phyloP scores from a whole-genome alignment of 2,113 vertebrate species.

The Sylvia atricapilla region DNA sequence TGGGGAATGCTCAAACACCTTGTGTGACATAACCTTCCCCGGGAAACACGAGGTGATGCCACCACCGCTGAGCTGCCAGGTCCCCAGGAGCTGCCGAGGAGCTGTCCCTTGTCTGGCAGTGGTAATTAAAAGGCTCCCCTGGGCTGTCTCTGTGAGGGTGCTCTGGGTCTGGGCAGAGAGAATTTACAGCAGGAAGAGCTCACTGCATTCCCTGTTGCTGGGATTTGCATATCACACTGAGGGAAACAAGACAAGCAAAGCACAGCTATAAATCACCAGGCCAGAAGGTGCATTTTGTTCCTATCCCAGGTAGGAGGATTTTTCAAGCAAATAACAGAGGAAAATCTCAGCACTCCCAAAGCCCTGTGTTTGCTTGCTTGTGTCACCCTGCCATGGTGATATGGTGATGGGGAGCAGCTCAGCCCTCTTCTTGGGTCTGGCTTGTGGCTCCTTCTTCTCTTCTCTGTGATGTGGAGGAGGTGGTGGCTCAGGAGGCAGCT shows the following conservation, averaged over 20 bases:
- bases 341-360: background rate
- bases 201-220: background rate
- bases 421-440: background rate
- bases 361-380: background rate
- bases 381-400: background rate
- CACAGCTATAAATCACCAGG: background rate
- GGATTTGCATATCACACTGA: background rate
- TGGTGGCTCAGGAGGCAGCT: background rate
- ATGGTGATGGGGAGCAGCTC: background rate
- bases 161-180: background rate
- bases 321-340: background rate
- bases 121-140: background rate
- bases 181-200: background rate
- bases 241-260: background rate
- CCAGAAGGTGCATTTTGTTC: background rate
- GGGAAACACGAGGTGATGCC: accelerated
- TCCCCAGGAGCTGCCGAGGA: accelerated
- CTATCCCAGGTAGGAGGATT: background rate
- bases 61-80: accelerated
- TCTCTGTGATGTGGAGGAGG: background rate
- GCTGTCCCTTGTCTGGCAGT: background rate
- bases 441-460: background rate
- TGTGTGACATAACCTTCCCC: background rate
- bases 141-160: background rate
- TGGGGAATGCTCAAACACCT: background rate